Base-by-base conservation (phyloP, 2,113 vertebrate genomes). In the Alethe castanea region DNA sequence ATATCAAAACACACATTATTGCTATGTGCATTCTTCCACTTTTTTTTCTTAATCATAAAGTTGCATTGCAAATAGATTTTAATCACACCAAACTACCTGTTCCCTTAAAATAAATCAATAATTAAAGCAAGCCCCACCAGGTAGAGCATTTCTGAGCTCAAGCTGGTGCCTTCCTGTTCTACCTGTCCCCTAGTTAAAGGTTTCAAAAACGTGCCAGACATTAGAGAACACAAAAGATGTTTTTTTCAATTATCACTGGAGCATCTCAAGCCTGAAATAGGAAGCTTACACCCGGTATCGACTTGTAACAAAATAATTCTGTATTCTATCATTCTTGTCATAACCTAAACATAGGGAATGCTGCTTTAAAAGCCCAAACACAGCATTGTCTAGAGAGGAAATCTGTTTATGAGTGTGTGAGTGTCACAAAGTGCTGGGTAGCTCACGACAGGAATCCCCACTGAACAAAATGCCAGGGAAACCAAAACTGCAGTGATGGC, bases 371-470 rank as follows among this genome's bases (percentile, higher is more conserved):
- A 2, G 1, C n/a, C 42, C 45, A 66, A 53, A 22, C 7, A 5
- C 3, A 31, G 29, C 19, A 40, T 4, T 38, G n/a, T 8, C 48
- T 9, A 19, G 22, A 14, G 31, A 76, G 53, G 67, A 92, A 67
- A 62, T 22, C 16, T 50, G 14, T 29, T 44, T 9, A 2, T 25
- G 47, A 29, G 23, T 23, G 16, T 5, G 25, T 38, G 57, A 48
- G 40, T 24, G 25, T 28, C 33, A 33, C 4, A 12, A 29, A 9
- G 12, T 40, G 31, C 36, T 26, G 9, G 11, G 22, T 6, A 47
- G 31, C n/a, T 54, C 73, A 4, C 0, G 0, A 6, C 2, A 8
- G 0, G 13, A 67, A 81, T 14, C 52, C 47, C 42, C 38, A 5
- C 24, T 28, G 35, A 74, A 31, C 2, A 50, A 31, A 79, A 62